Evolutionary conservation across 1,140 invertebrate species (phyloP).

Genomic region (Portunus trituberculatus): DNA sequence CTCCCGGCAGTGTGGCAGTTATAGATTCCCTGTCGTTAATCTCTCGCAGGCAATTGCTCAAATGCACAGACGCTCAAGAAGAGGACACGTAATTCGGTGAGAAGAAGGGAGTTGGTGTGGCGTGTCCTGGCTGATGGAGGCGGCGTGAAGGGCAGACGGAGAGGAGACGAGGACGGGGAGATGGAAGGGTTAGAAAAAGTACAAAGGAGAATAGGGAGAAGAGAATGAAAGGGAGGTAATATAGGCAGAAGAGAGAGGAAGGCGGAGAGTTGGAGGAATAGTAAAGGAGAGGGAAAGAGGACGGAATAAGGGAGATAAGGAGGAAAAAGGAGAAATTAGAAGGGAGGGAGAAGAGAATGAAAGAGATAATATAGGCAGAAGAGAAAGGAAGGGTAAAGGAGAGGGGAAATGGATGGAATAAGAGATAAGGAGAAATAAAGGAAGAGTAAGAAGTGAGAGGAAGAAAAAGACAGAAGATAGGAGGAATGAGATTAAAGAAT

Average conservation of each 20-base stretch:
- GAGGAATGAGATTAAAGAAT: too few relatives aligned
- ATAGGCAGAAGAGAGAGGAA: neutral
- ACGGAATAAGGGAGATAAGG: neutral
- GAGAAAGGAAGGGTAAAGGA: too few relatives aligned
- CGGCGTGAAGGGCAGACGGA: neutral
- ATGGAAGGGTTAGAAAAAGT: neutral
- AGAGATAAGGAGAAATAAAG: too few relatives aligned
- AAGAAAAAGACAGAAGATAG: too few relatives aligned
- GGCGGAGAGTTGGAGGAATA: neutral
- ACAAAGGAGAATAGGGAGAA: neutral
- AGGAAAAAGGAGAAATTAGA: neutral
- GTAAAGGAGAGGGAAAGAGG: neutral
- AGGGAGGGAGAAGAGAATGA: too few relatives aligned
- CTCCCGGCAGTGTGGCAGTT: neutral
- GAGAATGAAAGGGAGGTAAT: neutral
- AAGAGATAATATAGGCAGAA: too few relatives aligned
- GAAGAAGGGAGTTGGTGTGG: neutral
- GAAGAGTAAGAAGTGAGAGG: too few relatives aligned
- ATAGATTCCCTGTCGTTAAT: neutral
- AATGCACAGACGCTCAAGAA: neutral
- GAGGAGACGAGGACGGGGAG: neutral
- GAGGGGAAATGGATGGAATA: too few relatives aligned
- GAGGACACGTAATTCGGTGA: neutral
- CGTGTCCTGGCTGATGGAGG: neutral
- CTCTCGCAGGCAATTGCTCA: constrained; percentile 7